These are phyloP conservation scores for Stichodactyla helianthus DNA, from an alignment of 64 coral and sea anemone species.

Conservation along the genomic window DNA sequence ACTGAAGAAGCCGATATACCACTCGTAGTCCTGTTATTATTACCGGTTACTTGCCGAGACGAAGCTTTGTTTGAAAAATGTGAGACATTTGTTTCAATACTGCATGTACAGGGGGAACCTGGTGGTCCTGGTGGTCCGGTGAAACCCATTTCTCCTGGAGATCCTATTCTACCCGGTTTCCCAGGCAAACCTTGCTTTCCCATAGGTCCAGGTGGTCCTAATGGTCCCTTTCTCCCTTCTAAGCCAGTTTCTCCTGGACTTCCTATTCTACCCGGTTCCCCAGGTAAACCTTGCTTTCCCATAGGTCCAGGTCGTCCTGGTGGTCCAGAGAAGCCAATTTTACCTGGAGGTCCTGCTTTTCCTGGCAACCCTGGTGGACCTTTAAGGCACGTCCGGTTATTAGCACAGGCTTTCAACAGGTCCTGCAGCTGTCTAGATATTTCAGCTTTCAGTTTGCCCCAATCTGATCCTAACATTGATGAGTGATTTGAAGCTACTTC, in stretches of 20 bases:
- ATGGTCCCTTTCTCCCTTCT: conserved; percentile 2
- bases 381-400: conserved; percentile 28
- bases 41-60: conserved; percentile 4
- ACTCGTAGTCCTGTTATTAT: conserved; percentile 15
- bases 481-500: too few species aligned
- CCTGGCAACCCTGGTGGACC: conserved; percentile 19
- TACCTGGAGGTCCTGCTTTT: conserved; percentile 33
- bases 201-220: neutral
- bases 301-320: neutral
- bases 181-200: too few species aligned
- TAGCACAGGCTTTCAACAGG: conserved; percentile 22
- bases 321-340: neutral
- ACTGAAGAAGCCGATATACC: neutral
- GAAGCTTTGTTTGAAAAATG: too few species aligned
- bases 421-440: neutral
- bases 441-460: neutral
- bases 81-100: too few species aligned
- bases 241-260: conserved; percentile 5
- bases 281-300: too few species aligned
- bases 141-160: conserved; percentile 5
- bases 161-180: neutral
- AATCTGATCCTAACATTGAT: too few species aligned
- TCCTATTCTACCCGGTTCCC: neutral
- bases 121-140: conserved; percentile 7
- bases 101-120: conserved; percentile 2